phyloP scores from a whole-genome alignment of 2,888 invertebrate species.

The Drosophila rellima region DNA sequence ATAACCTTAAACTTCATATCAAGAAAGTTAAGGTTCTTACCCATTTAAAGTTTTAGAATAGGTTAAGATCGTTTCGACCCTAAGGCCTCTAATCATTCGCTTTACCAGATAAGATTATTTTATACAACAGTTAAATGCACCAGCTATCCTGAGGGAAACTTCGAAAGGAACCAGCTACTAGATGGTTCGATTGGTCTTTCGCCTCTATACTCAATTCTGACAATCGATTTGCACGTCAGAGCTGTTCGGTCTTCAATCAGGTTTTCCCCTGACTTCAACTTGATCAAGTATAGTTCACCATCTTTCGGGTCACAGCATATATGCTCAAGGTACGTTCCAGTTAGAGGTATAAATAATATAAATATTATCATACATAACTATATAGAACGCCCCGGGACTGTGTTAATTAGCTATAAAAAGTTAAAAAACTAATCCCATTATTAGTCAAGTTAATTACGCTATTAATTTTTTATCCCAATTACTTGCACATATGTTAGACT shows the following conservation, averaged over 20 bases:
- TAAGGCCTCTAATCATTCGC: no score
- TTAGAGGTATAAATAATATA: no score
- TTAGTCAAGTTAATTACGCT: constrained; percentile 88
- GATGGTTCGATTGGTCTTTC: constrained; percentile 90
- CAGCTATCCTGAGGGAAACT: constrained; percentile 92
- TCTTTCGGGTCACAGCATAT: constrained; percentile 79
- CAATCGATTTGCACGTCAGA: constrained; percentile 93
- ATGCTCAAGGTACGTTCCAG: no score
- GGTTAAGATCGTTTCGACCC: no score
- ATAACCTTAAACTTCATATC: constrained; percentile 87
- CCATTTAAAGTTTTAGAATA: constrained; percentile 92
- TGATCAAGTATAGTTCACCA: constrained; percentile 47
- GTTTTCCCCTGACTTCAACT: constrained; percentile 70
- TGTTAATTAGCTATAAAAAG: constrained; percentile 52
- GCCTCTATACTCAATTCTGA: constrained; percentile 91
- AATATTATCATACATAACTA: constrained; percentile 53
- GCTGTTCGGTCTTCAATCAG: constrained; percentile 89
- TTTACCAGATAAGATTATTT: no score
- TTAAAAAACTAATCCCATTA: constrained; percentile 50
- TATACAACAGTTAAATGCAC: no score
- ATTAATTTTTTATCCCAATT: constrained; percentile 88
- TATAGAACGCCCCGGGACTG: constrained; percentile 75
- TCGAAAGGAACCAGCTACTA: constrained; percentile 92
- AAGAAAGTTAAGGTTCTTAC: constrained; percentile 89
- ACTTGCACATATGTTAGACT: constrained; percentile 91